Evolutionary conservation across 2,888 invertebrate species (phyloP).

Genomic region (Odontocerum albicorne): DNA sequence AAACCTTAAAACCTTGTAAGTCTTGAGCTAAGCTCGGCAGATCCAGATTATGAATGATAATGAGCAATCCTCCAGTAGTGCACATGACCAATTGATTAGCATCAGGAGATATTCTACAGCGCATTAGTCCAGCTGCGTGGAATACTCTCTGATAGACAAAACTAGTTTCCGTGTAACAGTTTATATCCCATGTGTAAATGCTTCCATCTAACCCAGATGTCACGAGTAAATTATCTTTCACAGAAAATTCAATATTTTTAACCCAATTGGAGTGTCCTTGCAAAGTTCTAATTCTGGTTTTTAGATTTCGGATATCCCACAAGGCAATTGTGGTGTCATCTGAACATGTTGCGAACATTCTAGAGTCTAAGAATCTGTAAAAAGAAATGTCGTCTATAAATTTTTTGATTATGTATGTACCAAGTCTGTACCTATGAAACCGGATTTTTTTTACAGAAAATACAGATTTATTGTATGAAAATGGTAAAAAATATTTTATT

Average conservation of each 20-base stretch:
- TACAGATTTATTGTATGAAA: no score
- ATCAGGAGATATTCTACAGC: slow-evolving; percentile 85
- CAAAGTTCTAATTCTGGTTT: slow-evolving; percentile 73
- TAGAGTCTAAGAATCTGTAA: slow-evolving; percentile 79
- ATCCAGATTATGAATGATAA: slow-evolving; percentile 87
- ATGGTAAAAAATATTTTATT: no score
- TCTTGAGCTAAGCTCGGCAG: slow-evolving; percentile 77
- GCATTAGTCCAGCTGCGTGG: slow-evolving; percentile 82
- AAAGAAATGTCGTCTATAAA: slow-evolving; percentile 28
- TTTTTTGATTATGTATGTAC: no score
- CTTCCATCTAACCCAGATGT: slow-evolving; percentile 93
- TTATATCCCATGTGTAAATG: slow-evolving; percentile 93
- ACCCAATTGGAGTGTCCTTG: slow-evolving; percentile 94
- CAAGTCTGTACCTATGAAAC: no score
- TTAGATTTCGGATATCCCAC: slow-evolving; percentile 90
- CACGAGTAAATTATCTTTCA: slow-evolving; percentile 78
- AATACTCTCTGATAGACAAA: slow-evolving; percentile 81
- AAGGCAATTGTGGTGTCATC: slow-evolving; percentile 91
- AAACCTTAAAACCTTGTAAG: slow-evolving; percentile 80
- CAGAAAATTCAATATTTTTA: slow-evolving; percentile 92
- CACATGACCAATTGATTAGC: slow-evolving; percentile 87
- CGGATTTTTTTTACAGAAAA: no score
- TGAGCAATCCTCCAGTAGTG: slow-evolving; percentile 86
- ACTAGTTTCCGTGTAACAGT: slow-evolving; percentile 78
- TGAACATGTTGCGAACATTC: slow-evolving; percentile 90